These are phyloP conservation scores for Oedothorax gibbosus DNA, from an alignment of 1,140 invertebrate genomes.

Conservation along the genomic window DNA sequence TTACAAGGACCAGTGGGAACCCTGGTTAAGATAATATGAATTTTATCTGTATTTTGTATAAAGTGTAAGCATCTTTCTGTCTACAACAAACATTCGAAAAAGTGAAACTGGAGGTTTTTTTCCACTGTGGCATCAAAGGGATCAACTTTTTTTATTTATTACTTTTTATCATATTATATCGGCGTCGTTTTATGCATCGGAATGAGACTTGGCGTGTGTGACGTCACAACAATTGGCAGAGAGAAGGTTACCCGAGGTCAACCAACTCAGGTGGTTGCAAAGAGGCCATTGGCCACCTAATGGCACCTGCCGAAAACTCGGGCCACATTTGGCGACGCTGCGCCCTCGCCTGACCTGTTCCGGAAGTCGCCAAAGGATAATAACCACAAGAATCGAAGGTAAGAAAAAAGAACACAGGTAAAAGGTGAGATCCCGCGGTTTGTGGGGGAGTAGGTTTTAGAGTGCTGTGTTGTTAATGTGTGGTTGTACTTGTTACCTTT, in stretches of 20 bases:
- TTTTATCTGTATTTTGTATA: too few species aligned
- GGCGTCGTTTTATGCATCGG: slow-evolving; percentile 16
- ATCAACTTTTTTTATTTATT: too few species aligned
- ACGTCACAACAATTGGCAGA: slow-evolving; percentile 10
- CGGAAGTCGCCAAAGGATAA: background rate
- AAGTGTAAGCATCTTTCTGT: too few species aligned
- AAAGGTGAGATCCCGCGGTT: background rate
- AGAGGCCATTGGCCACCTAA: slow-evolving; percentile 58
- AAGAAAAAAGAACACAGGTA: background rate
- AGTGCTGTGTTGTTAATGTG: background rate
- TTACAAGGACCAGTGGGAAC: too few species aligned
- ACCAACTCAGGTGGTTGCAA: slow-evolving; percentile 56
- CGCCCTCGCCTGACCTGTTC: background rate
- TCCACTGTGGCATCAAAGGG: too few species aligned
- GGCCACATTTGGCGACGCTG: slow-evolving; percentile 41
- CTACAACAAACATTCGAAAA: too few species aligned
- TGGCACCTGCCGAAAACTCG: slow-evolving; percentile 45
- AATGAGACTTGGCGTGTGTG: slow-evolving; percentile 55
- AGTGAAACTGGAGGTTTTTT: too few species aligned
- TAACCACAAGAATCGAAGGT: background rate
- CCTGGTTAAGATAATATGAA: too few species aligned
- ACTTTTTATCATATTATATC: too few species aligned
- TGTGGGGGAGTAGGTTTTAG: slow-evolving; percentile 30
- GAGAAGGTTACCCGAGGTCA: slow-evolving; percentile 59
- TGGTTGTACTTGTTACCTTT: background rate